Evolutionary conservation across 1,140 invertebrate species (phyloP).

Genomic region (Plutomurus gul): DNA sequence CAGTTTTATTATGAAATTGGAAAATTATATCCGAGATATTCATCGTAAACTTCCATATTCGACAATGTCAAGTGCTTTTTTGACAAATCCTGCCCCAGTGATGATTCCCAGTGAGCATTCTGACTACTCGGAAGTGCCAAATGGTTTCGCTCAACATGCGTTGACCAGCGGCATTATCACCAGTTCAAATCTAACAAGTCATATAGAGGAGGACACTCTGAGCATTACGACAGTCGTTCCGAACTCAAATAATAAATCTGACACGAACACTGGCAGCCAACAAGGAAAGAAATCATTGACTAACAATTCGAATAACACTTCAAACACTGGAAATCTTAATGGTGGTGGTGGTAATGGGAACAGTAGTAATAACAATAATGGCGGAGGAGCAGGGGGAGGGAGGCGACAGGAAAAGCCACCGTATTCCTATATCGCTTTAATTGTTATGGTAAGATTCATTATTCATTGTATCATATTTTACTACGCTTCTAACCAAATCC

Average conservation of each 20-base stretch:
- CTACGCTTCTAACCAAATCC: too few species aligned
- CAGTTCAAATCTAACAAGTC: slow-evolving; percentile 2
- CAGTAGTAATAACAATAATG: not conserved
- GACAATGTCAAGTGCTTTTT: slow-evolving; percentile 19
- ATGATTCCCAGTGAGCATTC: not conserved
- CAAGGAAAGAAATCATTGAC: not conserved
- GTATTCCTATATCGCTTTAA: slow-evolving; percentile 94
- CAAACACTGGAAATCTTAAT: not conserved
- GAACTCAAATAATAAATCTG: slow-evolving; percentile 16
- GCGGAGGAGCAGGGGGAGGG: slow-evolving; percentile 53
- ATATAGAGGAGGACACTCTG: not conserved
- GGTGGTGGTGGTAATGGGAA: not conserved
- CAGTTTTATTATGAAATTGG: slow-evolving; percentile 34
- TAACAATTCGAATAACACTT: not conserved
- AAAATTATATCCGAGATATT: slow-evolving; percentile 25
- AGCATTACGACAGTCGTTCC: not conserved
- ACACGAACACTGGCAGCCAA: not conserved
- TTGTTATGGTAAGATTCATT: too few species aligned
- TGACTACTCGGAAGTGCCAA: not conserved
- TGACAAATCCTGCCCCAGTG: not conserved
- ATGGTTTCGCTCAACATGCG: not conserved
- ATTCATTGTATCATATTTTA: too few species aligned
- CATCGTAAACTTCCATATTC: not conserved
- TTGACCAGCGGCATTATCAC: not conserved
- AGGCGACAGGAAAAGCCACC: slow-evolving; percentile 92